Evolutionary conservation across 2,797 vertebrate genomes (phyloP).

Genomic region (Melanotaenia pygmaea): DNA sequence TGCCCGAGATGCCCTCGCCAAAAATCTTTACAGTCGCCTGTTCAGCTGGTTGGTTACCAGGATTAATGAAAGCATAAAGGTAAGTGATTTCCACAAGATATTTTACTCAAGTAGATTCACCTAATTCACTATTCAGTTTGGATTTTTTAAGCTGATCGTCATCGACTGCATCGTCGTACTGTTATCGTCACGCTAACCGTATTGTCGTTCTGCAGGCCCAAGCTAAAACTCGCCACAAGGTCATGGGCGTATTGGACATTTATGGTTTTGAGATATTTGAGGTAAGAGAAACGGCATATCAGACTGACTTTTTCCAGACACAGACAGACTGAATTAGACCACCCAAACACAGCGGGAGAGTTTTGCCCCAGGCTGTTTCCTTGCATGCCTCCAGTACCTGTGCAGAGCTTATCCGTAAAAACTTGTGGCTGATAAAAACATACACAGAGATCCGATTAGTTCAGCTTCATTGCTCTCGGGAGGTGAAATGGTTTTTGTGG

Average conservation of each 20-base stretch:
- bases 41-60: conserved; percentile 97
- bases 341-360: conserved; percentile 30
- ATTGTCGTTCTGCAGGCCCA: conserved; percentile 86
- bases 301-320: conserved; percentile 8
- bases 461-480: conserved; percentile 37
- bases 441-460: conserved; percentile 59
- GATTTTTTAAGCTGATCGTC: not conserved
- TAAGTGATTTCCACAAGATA: conserved; percentile 58
- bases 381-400: conserved; percentile 37
- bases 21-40: conserved; percentile 96
- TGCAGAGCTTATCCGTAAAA: conserved; percentile 45
- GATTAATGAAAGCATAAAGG: conserved; percentile 99
- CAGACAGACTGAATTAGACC: conserved; percentile 28
- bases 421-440: conserved; percentile 40
- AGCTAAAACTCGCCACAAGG: conserved; percentile 94
- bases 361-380: conserved; percentile 38
- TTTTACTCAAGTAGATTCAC: not conserved
- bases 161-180: not conserved
- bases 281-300: conserved; percentile 79
- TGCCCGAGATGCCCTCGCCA: conserved; percentile 96
- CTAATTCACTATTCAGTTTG: not conserved
- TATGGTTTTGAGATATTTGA: conserved; percentile 99
- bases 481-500: conserved; percentile 20
- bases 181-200: conserved; percentile 14
- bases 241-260: conserved; percentile 99